Evolutionary conservation across 1,140 invertebrate genomes (phyloP).

Genomic region (Cheumatopsyche charites): DNA sequence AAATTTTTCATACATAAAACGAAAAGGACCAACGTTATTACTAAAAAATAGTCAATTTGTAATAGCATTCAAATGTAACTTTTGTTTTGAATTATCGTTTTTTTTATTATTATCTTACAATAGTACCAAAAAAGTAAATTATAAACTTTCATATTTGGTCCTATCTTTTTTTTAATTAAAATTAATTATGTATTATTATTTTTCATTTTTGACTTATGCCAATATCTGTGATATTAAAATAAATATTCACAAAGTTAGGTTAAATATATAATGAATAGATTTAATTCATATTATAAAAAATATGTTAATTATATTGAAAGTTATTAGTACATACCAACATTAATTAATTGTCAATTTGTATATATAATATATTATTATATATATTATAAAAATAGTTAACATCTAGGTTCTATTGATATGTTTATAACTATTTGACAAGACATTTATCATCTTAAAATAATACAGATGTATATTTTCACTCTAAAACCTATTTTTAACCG

Average conservation of each 20-base stretch:
- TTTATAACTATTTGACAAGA: slow-evolving; percentile 12
- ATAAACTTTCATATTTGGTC: slow-evolving; percentile 20
- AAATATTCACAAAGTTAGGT: slow-evolving; percentile 46
- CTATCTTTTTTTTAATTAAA: slow-evolving; percentile 26
- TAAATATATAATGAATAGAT: slow-evolving; percentile 44
- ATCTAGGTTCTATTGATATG: slow-evolving; percentile 29
- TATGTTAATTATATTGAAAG: slow-evolving; percentile 44
- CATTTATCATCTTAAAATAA: slow-evolving; percentile 13
- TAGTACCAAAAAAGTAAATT: slow-evolving; percentile 14
- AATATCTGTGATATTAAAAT: slow-evolving; percentile 49
- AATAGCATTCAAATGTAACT: slow-evolving; percentile 5
- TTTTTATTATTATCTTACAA: not conserved
- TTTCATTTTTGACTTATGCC: slow-evolving; percentile 42
- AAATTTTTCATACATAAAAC: not conserved
- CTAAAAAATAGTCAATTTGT: slow-evolving; percentile 1
- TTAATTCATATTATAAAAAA: slow-evolving; percentile 36
- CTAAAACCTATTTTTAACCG: no score
- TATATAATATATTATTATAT: slow-evolving; percentile 18
- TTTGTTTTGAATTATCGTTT: not conserved
- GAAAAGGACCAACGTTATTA: slow-evolving; percentile 25
- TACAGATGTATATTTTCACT: not conserved
- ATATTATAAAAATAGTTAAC: slow-evolving; percentile 27
- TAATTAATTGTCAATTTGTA: slow-evolving; percentile 41
- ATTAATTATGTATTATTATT: slow-evolving; percentile 12
- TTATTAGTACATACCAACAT: slow-evolving; percentile 41